Conservation (phyloP, 2,888 invertebrate genomes). For the Dryocosmus kuriphilus region DNA sequence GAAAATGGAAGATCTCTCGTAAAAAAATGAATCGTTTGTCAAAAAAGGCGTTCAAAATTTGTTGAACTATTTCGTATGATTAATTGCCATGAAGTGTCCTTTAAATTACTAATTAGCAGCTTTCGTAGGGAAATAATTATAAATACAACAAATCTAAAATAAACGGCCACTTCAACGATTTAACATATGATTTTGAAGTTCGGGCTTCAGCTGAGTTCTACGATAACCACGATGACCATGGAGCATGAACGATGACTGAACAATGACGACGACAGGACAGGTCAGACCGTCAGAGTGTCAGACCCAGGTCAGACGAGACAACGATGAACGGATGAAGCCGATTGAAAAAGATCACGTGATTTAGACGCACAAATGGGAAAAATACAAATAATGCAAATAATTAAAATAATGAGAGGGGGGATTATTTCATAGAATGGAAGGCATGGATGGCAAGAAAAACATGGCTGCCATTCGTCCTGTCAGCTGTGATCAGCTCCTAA, state of each 20-base stretch:
- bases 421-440: too few species aligned
- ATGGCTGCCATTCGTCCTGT: slow-evolving; percentile 16
- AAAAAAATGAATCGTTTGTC: not conserved
- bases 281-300: too few species aligned
- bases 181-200: too few species aligned
- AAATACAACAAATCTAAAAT: not conserved
- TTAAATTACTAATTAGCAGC: not conserved
- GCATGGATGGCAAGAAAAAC: not conserved
- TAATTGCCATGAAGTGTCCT: not conserved
- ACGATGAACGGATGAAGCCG: too few species aligned
- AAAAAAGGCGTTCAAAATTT: not conserved
- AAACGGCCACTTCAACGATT: not conserved
- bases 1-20: not conserved
- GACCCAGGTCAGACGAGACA: too few species aligned
- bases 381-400: too few species aligned
- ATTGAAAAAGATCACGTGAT: not conserved
- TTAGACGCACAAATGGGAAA: not conserved
- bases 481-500: slow-evolving; percentile 32
- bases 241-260: too few species aligned
- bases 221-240: too few species aligned
- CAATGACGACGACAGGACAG: too few species aligned
- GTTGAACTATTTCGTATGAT: not conserved
- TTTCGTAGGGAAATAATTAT: not conserved
- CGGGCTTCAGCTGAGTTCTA: too few species aligned
- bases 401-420: not conserved